A percentile compares a stretch with the other conserved stretches of the same genome.
Conservation (phyloP, 1,140 invertebrate species). For the Varroa destructor region DNA sequence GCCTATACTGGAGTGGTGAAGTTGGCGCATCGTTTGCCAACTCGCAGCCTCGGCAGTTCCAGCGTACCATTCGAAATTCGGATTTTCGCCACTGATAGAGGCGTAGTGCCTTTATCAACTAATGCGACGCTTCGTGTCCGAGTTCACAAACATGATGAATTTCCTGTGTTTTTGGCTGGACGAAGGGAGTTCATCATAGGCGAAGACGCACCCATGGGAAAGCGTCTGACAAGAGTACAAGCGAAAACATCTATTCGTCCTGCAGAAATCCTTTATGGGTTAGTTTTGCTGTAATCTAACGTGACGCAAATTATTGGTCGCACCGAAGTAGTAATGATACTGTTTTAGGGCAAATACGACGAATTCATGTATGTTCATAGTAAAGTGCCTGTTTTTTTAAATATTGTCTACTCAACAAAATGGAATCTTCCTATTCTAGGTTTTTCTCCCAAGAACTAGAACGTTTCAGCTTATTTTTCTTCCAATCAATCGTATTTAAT, state of each 20-base stretch:
- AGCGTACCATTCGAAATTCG: conserved; percentile 50
- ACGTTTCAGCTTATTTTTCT: background rate
- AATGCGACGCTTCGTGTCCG: conserved; percentile 43
- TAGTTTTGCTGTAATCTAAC: too few species aligned
- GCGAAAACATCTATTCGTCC: background rate
- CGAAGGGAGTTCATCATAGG: background rate
- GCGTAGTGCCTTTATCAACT: conserved; percentile 42
- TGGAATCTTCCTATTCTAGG: background rate
- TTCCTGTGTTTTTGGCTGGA: conserved; percentile 47
- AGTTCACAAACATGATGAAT: conserved; percentile 45
- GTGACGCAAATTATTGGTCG: too few species aligned
- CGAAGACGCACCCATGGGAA: background rate
- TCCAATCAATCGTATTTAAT: background rate
- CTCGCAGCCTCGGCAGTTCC: conserved; percentile 30
- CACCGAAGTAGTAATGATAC: too few species aligned
- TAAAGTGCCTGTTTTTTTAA: too few species aligned
- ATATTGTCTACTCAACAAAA: too few species aligned
- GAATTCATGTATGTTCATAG: too few species aligned
- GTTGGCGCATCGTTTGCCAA: conserved; percentile 42
- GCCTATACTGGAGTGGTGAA: conserved; percentile 66
- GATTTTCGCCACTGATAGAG: conserved; percentile 48
- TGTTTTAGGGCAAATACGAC: too few species aligned
- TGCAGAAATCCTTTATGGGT: too few species aligned
- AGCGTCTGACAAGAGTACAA: background rate
- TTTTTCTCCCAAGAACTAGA: background rate